Percentiles rank a stretch among this genome's conserved stretches.
Conservation (phyloP, 2,797 vertebrate species). For the Platyrinchus mystaceus region DNA sequence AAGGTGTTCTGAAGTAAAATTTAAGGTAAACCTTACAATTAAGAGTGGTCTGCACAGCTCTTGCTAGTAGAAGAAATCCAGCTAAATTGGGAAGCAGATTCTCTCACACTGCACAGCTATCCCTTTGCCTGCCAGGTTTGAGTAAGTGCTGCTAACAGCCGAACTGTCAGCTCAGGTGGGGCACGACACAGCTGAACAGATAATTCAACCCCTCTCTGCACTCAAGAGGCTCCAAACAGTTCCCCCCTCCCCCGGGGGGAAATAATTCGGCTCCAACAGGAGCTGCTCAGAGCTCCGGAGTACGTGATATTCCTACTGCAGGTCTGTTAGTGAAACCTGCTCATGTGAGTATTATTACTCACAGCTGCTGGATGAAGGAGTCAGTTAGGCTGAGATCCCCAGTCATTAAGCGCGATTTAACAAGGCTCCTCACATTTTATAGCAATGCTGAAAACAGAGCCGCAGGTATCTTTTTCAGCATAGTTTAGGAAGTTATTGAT, state of each 20-base stretch:
- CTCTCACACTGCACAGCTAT: neutral
- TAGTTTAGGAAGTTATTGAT: neutral
- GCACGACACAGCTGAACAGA: neutral
- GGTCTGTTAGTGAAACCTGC: neutral
- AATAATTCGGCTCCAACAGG: neutral
- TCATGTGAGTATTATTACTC: neutral
- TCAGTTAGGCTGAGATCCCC: neutral
- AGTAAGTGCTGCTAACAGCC: neutral
- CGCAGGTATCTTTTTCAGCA: neutral
- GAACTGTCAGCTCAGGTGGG: neutral
- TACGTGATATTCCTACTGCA: neutral
- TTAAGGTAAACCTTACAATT: rapidly evolving
- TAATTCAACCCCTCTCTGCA: neutral
- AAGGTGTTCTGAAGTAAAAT: neutral
- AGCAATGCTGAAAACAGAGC: neutral
- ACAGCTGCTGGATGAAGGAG: neutral
- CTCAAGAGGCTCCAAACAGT: rapidly evolving
- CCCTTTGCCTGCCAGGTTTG: neutral
- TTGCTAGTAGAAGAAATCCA: neutral
- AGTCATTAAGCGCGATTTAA: neutral
- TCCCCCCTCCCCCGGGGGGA: neutral
- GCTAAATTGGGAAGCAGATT: neutral
- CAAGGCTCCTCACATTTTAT: constrained; percentile 11
- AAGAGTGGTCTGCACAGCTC: neutral
- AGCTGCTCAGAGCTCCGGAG: neutral